A percentile compares a stretch with the other conserved stretches of the same genome.
These are phyloP conservation scores for Steinernema scapterisci DNA, from an alignment of 2,888 invertebrate species.

Conservation along the genomic window DNA sequence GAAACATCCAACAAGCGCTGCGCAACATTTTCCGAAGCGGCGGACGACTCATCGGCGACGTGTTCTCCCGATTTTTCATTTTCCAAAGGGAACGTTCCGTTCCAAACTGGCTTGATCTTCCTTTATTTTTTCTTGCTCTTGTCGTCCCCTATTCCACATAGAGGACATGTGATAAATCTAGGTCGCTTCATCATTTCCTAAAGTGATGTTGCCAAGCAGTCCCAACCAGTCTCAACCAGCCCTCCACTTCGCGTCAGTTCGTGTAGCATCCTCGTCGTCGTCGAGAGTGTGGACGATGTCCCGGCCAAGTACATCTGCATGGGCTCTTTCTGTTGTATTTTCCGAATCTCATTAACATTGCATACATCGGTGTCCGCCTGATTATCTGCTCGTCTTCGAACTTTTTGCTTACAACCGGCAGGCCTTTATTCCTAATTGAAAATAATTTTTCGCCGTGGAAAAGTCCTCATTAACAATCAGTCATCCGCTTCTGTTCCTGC, in stretches of 20 bases:
- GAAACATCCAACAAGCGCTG: background rate
- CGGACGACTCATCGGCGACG: background rate
- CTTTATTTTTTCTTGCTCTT: background rate
- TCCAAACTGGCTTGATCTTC: background rate
- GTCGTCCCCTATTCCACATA: background rate
- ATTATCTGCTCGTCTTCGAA: too few species aligned
- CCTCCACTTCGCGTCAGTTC: too few species aligned
- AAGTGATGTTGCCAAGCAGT: background rate
- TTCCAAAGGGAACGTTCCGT: too few species aligned
- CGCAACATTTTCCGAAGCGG: background rate
- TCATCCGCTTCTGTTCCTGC: background rate
- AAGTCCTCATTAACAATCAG: background rate
- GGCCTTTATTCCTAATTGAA: conserved; percentile 15
- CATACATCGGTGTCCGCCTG: too few species aligned
- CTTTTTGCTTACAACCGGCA: background rate
- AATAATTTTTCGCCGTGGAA: background rate
- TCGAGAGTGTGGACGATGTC: background rate
- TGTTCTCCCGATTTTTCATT: background rate
- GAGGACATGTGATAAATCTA: background rate
- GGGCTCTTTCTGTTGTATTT: background rate
- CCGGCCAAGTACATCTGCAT: background rate
- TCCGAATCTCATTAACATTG: too few species aligned
- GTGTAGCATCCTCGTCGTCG: background rate
- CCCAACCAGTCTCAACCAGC: background rate
- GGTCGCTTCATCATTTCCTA: conserved; percentile 19